Base-by-base conservation (phyloP, 2,888 invertebrate species). In the Heteromyza rotundicornis region DNA sequence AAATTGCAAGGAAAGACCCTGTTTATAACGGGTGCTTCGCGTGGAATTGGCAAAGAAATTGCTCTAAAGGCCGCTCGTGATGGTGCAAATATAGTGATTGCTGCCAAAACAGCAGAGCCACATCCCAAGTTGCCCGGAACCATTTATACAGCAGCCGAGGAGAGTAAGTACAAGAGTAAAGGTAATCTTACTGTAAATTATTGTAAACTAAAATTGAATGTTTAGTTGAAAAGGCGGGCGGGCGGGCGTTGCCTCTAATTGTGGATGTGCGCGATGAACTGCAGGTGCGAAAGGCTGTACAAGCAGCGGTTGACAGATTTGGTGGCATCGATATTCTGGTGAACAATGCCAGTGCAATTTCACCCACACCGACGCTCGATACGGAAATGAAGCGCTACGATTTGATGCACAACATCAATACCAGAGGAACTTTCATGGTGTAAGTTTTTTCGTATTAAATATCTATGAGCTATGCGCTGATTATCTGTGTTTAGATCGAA, bases 361-460 rank as follows among this genome's bases (percentile, higher is more conserved):
- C 89, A 0, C 82, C 94, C 51, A 91, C 95, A 0, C 88, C 89
- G 40, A 98, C 97, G 0, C 84, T 87, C 10, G 85, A 89, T 1
- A 96, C 96, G 0, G 91, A 94, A 32, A 97, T 98, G 96, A 98
- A 98, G 85, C 88, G 90, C 82, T 98, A 94, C 79, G 98, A 98
- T 84, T 87, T 98, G 40, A 98, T 98, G 98, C 93, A 97, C 78
- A 89, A 87, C 62, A 90, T 98, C 70, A 98, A 98, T 83, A 91
- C 96, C 0, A 87, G 98, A 73, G 98, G 98, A 70, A 98, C 98
- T 2, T 98, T 93, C 83, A 85, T 98, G 64, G 93, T 94, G 96
- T 97, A 85, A 88, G 90, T 67, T 3, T 17, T n/a, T n/a, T n/a
- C n/a, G n/a, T n/a, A n/a, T 17, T 1, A 1, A 1, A 2, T 14